A percentile compares a stretch with the other conserved stretches of the same genome.
phyloP scores from a whole-genome alignment of 2,113 vertebrate species.

The Cebidichthys violaceus region DNA sequence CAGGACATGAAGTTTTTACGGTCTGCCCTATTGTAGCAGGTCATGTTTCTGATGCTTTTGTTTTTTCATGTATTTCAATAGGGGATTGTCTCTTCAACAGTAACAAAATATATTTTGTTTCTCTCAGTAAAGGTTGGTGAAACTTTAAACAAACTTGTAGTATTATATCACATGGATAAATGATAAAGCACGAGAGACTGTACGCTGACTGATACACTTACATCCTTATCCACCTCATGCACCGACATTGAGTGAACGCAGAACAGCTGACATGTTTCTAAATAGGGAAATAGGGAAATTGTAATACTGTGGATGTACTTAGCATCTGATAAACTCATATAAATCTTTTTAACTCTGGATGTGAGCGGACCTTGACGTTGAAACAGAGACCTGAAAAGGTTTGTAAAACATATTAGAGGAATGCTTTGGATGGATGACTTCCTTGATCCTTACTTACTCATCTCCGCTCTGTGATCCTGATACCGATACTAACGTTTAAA shows the following conservation, averaged over 20 bases:
- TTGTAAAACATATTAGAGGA: conserved; percentile 75
- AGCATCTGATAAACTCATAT: conserved; percentile 64
- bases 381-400: conserved; percentile 71
- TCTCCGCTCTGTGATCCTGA: conserved; percentile 67
- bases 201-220: conserved; percentile 17
- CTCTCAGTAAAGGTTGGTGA: neutral
- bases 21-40: neutral
- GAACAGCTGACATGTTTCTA: conserved; percentile 53
- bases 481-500: conserved; percentile 70
- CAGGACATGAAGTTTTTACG: conserved; percentile 9
- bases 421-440: conserved; percentile 66
- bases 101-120: neutral
- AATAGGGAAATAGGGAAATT: conserved; percentile 61
- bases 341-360: conserved; percentile 40
- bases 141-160: neutral
- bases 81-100: conserved; percentile 1
- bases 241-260: conserved; percentile 46
- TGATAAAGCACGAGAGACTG: neutral
- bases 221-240: conserved; percentile 33
- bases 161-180: neutral
- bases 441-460: conserved; percentile 70
- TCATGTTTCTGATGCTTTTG: conserved; percentile 24
- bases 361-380: conserved; percentile 35
- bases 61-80: neutral
- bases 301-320: conserved; percentile 33